Conservation (phyloP, 1,140 invertebrate species). For the Alviniconcha marisindica region DNA sequence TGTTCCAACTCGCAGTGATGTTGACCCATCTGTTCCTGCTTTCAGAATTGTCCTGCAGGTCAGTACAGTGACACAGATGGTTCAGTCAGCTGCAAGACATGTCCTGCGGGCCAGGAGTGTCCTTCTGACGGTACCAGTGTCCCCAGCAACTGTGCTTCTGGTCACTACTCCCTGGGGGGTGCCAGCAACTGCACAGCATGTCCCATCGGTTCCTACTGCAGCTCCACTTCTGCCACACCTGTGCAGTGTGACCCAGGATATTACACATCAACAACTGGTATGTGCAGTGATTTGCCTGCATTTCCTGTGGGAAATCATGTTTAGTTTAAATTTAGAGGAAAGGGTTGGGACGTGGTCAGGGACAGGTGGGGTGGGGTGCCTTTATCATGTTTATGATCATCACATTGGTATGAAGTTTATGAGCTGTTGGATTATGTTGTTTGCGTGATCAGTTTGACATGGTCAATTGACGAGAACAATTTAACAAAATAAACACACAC, state of each 20-base stretch:
- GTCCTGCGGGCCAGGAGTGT: constrained; percentile 65
- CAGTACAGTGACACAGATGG: constrained; percentile 56
- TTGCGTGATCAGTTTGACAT: too few species aligned
- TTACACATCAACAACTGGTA: constrained; percentile 62
- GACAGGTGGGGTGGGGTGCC: too few species aligned
- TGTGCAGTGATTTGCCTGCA: constrained; percentile 5
- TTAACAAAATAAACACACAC: neutral
- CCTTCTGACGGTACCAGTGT: constrained; percentile 51
- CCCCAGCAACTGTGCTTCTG: constrained; percentile 56
- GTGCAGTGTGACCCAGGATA: constrained; percentile 55
- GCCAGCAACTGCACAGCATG: constrained; percentile 59
- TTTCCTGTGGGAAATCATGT: neutral
- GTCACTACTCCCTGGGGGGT: constrained; percentile 60
- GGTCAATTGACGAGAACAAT: neutral
- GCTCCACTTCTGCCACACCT: constrained; percentile 36
- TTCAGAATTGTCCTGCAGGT: constrained; percentile 64
- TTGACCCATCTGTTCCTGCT: constrained; percentile 11
- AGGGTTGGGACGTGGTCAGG: too few species aligned
- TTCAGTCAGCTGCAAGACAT: constrained; percentile 54
- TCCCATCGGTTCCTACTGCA: constrained; percentile 64
- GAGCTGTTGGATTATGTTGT: too few species aligned
- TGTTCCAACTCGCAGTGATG: too few species aligned
- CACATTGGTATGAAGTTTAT: too few species aligned
- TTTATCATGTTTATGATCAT: too few species aligned
- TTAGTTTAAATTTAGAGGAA: neutral